Base-by-base conservation (phyloP, 2,797 vertebrate species). In the Scleropages formosus region DNA sequence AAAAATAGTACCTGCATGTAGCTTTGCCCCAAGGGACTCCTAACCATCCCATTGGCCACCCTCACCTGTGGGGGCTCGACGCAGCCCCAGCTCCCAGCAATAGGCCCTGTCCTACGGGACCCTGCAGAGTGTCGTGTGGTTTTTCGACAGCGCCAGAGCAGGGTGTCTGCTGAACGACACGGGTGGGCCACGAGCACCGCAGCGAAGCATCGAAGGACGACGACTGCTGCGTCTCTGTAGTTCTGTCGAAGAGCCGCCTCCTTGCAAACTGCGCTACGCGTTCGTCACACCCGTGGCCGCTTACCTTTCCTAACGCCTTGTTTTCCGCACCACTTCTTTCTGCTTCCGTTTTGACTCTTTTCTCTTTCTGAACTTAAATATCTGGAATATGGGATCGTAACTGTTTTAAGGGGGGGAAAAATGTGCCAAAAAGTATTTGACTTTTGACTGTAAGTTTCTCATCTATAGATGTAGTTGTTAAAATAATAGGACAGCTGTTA, bases 381-480 rank as follows among this genome's bases (percentile, higher is more conserved):
- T n/a, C n/a, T n/a, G n/a, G 80, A 82, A 82, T 80, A 81, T 89
- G 83, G 83, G 84, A 84, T 87, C 84, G 84, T 86, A 79, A 62
- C 53, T 80, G 74, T 74, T 70, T 81, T 80, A 75, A 81, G 82
- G 80, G 89, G 83, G 73, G 84, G n/a, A n/a, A 88, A 89, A 91
- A 90, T 87, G 91, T 94, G 93, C 93, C 93, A 93, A 94, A 92
- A 92, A 81, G 80, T 77, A 74, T 77, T 87, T 20, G 83, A 81
- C 84, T 86, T 86, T 89, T 73, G 85, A 87, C 79, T 90, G 88
- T 89, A 86, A 88, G 24, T 71, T 51, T 56, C 61, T 61, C 79
- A 87, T 89, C 91, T 90, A 87, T 87, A 86, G 90, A 88, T 89
- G 88, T 87, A 84, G 90, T 89, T 90, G 87, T 90, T 89, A 82